Base-by-base conservation (phyloP, 2,797 vertebrate species). In the Morelia viridis region DNA sequence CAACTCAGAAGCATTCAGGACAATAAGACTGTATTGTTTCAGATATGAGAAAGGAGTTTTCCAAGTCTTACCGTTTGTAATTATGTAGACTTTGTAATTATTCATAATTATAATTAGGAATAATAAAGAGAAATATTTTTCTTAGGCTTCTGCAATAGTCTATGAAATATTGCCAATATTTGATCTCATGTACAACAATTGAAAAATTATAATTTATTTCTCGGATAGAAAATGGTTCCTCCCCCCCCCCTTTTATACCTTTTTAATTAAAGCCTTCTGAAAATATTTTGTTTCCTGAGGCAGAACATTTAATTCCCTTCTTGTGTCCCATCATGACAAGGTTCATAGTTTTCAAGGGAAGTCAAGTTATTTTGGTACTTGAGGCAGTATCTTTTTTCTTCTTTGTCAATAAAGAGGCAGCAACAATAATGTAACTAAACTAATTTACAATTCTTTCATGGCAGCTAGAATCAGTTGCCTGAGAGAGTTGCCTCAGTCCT, bases 181-280 rank as follows among this genome's bases (percentile, higher is more conserved):
- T 68, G 4, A 57, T 65, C 31, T 57, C 62, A 93, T 53, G 2
- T 91, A 26, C 91, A 95, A 15, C 93, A 26, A 6, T 50, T 71
- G 12, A 94, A 26, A 94, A 41, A 94, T 93, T 80, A 90, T 7
- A 24, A 90, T 93, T 60, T 92, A 28, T 92, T 62, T 91, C 90
- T 85, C 85, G 94, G 94, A 92, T 90, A 89, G 64, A n/a, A 65
- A 89, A 76, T 85, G 41, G 88, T 76, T 12, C 28, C 93, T 0
- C 0, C 94, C 93, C 0, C 0, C 94, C 92, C 5, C 28, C 3
- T 2, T 94, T 86, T 57, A 60, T 86, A 26, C 88, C 61, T 90
- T 93, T 95, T 86, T 13, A 89, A 89, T 76, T 76, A 53, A 57
- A 9, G 7, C 7, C 11, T 19, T 1, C 35, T 41, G 26, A 62